A percentile compares a stretch with the other conserved stretches of the same genome.
These are phyloP conservation scores for Marmota flaviventris DNA, from an alignment of 2,113 vertebrate species.

Conservation along the genomic window DNA sequence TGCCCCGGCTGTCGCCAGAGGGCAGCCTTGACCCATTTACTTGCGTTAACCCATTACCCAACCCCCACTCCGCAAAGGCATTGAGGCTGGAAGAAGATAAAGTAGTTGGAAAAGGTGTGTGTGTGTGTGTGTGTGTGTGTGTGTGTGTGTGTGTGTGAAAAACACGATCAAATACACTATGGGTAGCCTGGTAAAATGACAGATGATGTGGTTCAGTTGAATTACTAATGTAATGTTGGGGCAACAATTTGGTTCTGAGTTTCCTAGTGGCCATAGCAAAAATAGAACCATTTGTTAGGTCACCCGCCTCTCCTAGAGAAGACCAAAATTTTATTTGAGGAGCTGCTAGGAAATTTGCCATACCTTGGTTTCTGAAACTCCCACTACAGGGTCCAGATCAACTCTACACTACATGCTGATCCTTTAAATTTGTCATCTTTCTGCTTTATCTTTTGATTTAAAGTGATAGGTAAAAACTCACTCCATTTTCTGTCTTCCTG, in stretches of 20 bases:
- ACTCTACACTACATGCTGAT: not conserved
- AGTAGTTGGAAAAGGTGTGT: not conserved
- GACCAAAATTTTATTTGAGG: not conserved
- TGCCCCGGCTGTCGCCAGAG: conserved; percentile 24
- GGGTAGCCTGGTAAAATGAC: not conserved
- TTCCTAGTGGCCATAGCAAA: conserved; percentile 2
- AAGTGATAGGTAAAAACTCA: not conserved
- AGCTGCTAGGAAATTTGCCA: not conserved
- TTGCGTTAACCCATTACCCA: not conserved
- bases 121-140: not conserved
- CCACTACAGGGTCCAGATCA: not conserved
- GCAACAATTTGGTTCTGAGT: conserved; percentile 4
- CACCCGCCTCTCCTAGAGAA: not conserved
- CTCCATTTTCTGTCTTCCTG: not conserved
- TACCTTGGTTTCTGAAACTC: not conserved
- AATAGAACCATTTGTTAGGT: not conserved
- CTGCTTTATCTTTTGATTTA: not conserved
- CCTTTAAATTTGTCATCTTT: not conserved
- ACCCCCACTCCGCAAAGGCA: not conserved
- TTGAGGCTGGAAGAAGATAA: not conserved
- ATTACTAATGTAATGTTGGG: not conserved
- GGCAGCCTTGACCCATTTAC: conserved; percentile 49
- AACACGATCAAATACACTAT: not conserved
- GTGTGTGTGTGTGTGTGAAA: too few species aligned
- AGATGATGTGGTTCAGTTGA: not conserved